Evolutionary conservation across 35 echinoderm and acorn worm genomes (phyloP).

Genomic region (Acanthaster planci): DNA sequence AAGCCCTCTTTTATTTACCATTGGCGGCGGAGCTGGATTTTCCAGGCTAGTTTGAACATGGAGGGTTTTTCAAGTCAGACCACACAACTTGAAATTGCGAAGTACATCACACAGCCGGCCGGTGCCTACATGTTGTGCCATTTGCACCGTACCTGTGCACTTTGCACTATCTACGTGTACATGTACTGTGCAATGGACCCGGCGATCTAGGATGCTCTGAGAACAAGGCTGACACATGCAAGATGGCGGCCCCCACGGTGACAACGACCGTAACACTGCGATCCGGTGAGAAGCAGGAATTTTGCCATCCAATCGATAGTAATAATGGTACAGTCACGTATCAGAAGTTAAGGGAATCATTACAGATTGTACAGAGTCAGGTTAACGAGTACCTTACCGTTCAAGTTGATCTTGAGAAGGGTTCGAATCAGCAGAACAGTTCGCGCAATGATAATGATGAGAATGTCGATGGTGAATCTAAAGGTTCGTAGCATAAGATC

Average conservation of each 20-base stretch:
- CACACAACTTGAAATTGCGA: no score
- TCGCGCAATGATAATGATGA: neutral
- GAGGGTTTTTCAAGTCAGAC: no score
- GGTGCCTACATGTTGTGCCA: neutral
- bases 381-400: slow-evolving; percentile 42
- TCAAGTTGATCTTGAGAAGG: slow-evolving; percentile 47
- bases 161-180: no score
- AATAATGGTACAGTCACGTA: neutral
- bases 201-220: no score
- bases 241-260: slow-evolving; percentile 60
- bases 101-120: neutral
- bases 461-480: neutral
- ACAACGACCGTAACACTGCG: slow-evolving; percentile 7
- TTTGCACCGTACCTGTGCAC: no score
- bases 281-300: slow-evolving; percentile 13
- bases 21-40: no score
- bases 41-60: no score
- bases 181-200: no score
- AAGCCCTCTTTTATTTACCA: no score
- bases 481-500: neutral
- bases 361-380: slow-evolving; percentile 43
- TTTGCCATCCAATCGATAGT: slow-evolving; percentile 4
- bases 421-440: neutral
- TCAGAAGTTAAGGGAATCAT: slow-evolving; percentile 24
- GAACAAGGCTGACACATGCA: neutral